Evolutionary conservation across 2,888 invertebrate genomes (phyloP).

Genomic region (Anagyrus pseudococci): DNA sequence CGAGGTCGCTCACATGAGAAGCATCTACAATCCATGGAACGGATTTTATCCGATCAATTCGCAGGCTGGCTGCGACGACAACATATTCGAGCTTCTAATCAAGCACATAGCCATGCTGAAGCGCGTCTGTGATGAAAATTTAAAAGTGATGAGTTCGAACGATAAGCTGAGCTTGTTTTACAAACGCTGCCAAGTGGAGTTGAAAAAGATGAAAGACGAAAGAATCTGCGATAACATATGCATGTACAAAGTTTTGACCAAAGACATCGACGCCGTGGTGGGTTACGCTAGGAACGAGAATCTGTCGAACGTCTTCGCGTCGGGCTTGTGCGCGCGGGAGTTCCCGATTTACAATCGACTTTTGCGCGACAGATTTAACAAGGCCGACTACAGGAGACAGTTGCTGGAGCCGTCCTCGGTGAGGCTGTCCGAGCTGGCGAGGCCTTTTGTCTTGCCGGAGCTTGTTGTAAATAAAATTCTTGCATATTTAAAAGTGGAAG

Average conservation of each 20-base stretch:
- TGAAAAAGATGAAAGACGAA: slow-evolving; percentile 11
- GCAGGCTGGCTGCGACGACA: slow-evolving; percentile 9
- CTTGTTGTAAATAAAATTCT: slow-evolving; percentile 19
- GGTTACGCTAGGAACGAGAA: slow-evolving; percentile 24
- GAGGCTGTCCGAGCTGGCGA: slow-evolving; percentile 1
- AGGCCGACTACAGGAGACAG: slow-evolving; percentile 15
- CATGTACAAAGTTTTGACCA: slow-evolving; percentile 23
- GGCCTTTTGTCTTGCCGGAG: slow-evolving; percentile 17
- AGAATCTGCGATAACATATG: slow-evolving; percentile 24
- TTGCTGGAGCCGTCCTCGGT: slow-evolving; percentile 7
- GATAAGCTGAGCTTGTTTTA: slow-evolving; percentile 17
- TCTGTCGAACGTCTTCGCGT: slow-evolving; percentile 7
- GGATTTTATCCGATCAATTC: slow-evolving; percentile 22
- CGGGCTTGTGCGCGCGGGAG: neutral
- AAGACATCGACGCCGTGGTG: slow-evolving; percentile 4
- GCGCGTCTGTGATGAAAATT: slow-evolving; percentile 25
- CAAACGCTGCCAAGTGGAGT: slow-evolving; percentile 12
- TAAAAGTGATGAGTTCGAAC: slow-evolving; percentile 15
- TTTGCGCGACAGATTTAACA: slow-evolving; percentile 19
- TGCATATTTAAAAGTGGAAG: slow-evolving; percentile 15
- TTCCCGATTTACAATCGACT: slow-evolving; percentile 27
- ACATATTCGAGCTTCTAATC: slow-evolving; percentile 23
- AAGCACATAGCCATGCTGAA: slow-evolving; percentile 26
- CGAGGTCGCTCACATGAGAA: slow-evolving; percentile 26
- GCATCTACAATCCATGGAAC: slow-evolving; percentile 33